These are phyloP conservation scores for Bombus picipes DNA, from an alignment of 1,140 invertebrate genomes.

Conservation along the genomic window DNA sequence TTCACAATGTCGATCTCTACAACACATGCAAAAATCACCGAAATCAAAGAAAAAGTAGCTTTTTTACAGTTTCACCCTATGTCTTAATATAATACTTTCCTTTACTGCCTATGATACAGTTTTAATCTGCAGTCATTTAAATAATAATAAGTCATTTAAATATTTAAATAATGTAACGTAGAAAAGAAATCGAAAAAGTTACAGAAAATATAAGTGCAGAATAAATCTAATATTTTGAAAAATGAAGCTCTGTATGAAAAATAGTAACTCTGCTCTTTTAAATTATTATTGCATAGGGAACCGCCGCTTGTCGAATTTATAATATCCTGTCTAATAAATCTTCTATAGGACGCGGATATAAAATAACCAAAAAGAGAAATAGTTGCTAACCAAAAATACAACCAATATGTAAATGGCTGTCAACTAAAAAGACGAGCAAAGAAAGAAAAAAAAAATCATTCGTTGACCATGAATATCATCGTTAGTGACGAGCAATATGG, in stretches of 20 bases:
- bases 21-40: no score
- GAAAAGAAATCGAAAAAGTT: accelerated
- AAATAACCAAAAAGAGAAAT: no score
- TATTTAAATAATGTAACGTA: no score
- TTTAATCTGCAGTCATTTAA: neutral
- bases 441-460: slow-evolving; percentile 14
- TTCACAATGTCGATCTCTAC: no score
- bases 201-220: neutral
- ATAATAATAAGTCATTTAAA: neutral
- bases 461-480: slow-evolving; percentile 28
- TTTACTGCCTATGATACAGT: neutral
- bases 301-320: neutral
- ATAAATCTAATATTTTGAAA: neutral
- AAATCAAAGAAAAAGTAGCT: no score
- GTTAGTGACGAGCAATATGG: slow-evolving; percentile 50
- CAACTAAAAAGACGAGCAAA: neutral
- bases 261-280: neutral
- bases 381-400: neutral
- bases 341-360: no score
- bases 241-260: neutral
- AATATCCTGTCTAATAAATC: neutral
- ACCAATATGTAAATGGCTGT: neutral
- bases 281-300: neutral
- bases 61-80: no score
- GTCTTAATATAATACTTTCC: no score